These are phyloP conservation scores for Microtus richardsoni DNA, from an alignment of 2,113 vertebrate species.

Conservation along the genomic window DNA sequence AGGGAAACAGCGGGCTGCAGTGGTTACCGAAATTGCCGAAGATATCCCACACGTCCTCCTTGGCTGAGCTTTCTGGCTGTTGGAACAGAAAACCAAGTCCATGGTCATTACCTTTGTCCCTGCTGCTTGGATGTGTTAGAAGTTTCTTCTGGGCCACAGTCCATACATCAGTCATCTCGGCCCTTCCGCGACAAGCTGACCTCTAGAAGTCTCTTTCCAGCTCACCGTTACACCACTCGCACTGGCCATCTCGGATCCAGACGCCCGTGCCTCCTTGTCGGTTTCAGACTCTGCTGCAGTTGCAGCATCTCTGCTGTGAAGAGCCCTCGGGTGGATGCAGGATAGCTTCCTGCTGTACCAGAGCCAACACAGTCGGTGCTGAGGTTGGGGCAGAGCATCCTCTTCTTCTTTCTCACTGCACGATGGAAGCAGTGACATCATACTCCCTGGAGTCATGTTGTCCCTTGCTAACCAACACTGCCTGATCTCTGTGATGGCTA, in stretches of 20 bases:
- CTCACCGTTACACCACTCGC: rapidly evolving
- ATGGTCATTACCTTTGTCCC: background rate
- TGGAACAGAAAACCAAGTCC: too few relatives aligned
- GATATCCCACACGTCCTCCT: too few relatives aligned
- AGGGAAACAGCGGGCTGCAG: background rate
- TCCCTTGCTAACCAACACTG: background rate
- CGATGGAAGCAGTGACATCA: background rate
- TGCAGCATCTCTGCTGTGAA: background rate
- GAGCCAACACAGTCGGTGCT: background rate
- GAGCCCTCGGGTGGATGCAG: background rate
- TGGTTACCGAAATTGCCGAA: background rate
- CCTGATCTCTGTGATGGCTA: too few relatives aligned
- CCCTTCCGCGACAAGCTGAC: background rate
- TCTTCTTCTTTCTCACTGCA: too few relatives aligned
- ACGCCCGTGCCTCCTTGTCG: background rate
- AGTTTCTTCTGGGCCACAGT: background rate
- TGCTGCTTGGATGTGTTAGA: background rate
- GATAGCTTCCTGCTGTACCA: background rate
- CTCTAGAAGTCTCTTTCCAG: background rate
- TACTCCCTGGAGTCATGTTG: background rate
- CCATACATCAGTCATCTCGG: rapidly evolving
- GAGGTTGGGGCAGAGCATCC: background rate
- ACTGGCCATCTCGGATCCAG: background rate
- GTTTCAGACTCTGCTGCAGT: background rate
- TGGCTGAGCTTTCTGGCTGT: rapidly evolving